A percentile compares a stretch with the other conserved stretches of the same genome.
phyloP scores from a whole-genome alignment of 2,113 vertebrate species.

The Sarotherodon lohbergeri region DNA sequence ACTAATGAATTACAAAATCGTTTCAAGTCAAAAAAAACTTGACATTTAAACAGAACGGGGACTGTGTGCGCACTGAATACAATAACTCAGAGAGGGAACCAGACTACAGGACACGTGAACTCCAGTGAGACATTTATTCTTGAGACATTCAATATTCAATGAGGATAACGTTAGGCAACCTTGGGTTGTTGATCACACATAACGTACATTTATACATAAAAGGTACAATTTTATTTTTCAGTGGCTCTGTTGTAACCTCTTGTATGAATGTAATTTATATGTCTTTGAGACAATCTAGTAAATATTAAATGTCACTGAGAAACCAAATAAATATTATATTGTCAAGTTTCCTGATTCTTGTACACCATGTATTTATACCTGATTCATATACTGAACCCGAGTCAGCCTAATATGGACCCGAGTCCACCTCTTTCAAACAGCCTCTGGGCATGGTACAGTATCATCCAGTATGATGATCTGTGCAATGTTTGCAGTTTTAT shows the following conservation, averaged over 20 bases:
- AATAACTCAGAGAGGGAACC: neutral
- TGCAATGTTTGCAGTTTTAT: neutral
- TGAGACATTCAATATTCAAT: neutral
- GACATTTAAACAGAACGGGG: neutral
- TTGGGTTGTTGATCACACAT: fast-evolving
- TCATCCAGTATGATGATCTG: neutral
- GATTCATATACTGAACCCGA: neutral
- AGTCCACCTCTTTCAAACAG: neutral
- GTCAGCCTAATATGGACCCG: neutral
- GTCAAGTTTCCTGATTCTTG: neutral
- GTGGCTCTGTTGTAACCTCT: neutral
- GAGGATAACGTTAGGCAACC: neutral
- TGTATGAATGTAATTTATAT: neutral
- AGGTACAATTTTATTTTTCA: neutral
- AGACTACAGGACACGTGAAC: neutral
- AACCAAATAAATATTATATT: neutral
- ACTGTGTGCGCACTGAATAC: neutral
- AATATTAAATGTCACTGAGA: neutral
- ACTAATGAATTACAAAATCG: neutral
- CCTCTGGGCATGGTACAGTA: neutral
- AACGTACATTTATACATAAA: neutral
- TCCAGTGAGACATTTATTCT: neutral
- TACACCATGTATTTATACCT: neutral
- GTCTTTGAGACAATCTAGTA: neutral
- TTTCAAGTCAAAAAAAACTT: neutral